Base-by-base conservation (phyloP, 2,888 invertebrate genomes). In the Plagodis pulveraria region DNA sequence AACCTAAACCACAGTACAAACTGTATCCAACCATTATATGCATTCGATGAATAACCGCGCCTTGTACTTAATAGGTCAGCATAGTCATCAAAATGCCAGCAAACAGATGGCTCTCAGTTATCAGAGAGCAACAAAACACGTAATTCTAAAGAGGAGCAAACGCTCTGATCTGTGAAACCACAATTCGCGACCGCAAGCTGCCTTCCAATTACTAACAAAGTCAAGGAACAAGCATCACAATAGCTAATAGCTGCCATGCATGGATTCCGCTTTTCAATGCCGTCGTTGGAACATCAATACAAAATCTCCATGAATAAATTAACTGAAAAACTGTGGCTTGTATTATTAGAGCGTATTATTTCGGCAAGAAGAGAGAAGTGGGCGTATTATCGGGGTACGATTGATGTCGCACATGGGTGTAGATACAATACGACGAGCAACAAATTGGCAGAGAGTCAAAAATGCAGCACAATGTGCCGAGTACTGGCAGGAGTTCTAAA, bases 401-500 rank as follows among this genome's bases (percentile, higher is more conserved):
- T 65, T 63, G 58, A 65, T 68, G 65, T 66, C 63, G 65, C 59
- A 62, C 62, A 63, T 62, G 63, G 58, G 63, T 40, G 50, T 59
- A 56, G 58, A 50, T 69, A 66, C 70, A 66, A 76, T 77, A 77
- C 73, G 76, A 75, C 78, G 73, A 71, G 71, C 72, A 79, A 75
- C 71, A 74, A 78, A 83, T 87, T 91, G 90, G 89, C 89, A 88
- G 74, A 77, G 76, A 87, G 87, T 79, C 90, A 90, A 89, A 89
- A 86, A 87, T 84, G 82, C 84, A 82, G 70, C 74, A 77, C 76
- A 74, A 71, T 71, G 70, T 71, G 62, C 70, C 50, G 52, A 40
- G 70, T 71, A 42, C 56, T 60, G 59, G 58, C 58, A 58, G 58
- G 52, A 50, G 64, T 60, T 68, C 67, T 71, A 70, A 66, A 66